A percentile compares a stretch with the other conserved stretches of the same genome.
These are phyloP conservation scores for Epicampocera succincta DNA, from an alignment of 2,888 invertebrate species.

Conservation along the genomic window DNA sequence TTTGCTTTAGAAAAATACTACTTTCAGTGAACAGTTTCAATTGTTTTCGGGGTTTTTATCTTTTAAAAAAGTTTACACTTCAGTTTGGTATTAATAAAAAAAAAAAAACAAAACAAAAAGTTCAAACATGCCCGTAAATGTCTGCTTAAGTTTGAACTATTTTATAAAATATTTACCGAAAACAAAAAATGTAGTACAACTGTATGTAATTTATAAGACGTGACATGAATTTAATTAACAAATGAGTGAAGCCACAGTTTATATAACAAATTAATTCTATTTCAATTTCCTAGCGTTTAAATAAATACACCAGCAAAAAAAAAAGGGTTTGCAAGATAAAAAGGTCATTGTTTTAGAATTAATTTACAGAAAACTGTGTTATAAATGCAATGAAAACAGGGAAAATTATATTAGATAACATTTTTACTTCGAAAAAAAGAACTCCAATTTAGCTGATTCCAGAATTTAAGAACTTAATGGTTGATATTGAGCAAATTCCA, in stretches of 20 bases:
- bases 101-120: too few relatives aligned
- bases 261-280: conserved; percentile 33
- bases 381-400: too few relatives aligned
- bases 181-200: conserved; percentile 12
- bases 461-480: too few relatives aligned
- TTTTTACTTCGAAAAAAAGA: too few relatives aligned
- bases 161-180: conserved; percentile 46
- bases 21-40: conserved; percentile 21
- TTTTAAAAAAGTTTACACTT: conserved; percentile 26
- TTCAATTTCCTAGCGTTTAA: conserved; percentile 14
- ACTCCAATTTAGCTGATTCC: too few relatives aligned
- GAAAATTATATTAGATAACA: too few relatives aligned
- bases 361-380: neutral
- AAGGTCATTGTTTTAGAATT: neutral
- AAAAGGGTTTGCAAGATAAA: neutral
- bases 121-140: conserved; percentile 22
- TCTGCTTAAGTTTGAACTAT: conserved; percentile 32
- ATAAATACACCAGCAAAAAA: neutral
- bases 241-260: conserved; percentile 20
- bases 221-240: conserved; percentile 49
- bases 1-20: conserved; percentile 7
- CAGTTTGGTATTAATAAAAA: conserved; percentile 27
- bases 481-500: too few relatives aligned
- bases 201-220: conserved; percentile 54
- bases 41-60: neutral